Evolutionary conservation across 2,888 invertebrate genomes (phyloP).

Genomic region (Heliconius aoede): DNA sequence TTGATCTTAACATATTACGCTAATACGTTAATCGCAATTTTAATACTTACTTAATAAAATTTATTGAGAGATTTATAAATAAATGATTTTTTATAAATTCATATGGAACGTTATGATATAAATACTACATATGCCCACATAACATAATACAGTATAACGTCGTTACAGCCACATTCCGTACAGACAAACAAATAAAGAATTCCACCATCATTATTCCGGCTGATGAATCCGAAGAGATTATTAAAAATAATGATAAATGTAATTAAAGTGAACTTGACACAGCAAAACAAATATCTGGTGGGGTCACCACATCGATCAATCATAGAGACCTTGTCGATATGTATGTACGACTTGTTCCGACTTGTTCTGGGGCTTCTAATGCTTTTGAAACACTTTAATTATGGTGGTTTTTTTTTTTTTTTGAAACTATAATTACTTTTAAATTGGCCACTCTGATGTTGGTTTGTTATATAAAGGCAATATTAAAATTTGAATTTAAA

Average conservation of each 20-base stretch:
- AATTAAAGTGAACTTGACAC: conserved; percentile 72
- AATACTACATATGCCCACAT: too few species aligned
- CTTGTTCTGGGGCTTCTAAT: conserved; percentile 49
- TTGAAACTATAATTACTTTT: conserved; percentile 18
- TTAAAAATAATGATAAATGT: conserved; percentile 56
- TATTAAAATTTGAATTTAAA: not conserved
- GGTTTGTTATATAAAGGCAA: not conserved
- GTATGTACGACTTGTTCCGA: conserved; percentile 49
- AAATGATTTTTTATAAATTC: not conserved
- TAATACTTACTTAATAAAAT: too few species aligned
- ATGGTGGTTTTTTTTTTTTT: conserved; percentile 41
- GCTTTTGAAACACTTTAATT: conserved; percentile 49
- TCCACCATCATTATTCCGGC: conserved; percentile 34
- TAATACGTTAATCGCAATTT: too few species aligned
- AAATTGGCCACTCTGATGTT: conserved; percentile 11
- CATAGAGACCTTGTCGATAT: conserved; percentile 62
- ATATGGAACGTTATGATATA: not conserved
- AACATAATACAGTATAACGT: not conserved
- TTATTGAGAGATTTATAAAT: not conserved
- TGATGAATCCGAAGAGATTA: conserved; percentile 46
- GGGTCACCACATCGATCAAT: conserved; percentile 73
- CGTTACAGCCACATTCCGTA: not conserved
- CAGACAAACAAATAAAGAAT: conserved; percentile 12
- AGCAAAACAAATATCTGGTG: conserved; percentile 65
- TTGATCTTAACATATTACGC: too few species aligned